Evolutionary conservation across 1,140 invertebrate species (phyloP).

Genomic region (Chironomus tepperi): DNA sequence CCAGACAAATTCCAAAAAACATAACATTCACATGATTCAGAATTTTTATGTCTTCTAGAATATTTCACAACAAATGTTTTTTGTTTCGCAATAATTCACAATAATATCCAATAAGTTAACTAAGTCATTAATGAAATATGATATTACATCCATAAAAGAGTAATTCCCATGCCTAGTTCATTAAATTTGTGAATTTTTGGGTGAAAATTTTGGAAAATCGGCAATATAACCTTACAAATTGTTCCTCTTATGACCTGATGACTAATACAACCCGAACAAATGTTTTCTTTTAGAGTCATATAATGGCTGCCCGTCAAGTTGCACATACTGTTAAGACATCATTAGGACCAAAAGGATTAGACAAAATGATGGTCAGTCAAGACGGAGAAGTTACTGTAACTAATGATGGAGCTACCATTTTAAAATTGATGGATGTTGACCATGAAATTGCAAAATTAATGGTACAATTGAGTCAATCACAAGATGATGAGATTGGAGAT

Average conservation of each 20-base stretch:
- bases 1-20: neutral
- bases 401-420: slow-evolving; percentile 99
- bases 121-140: neutral
- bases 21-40: neutral
- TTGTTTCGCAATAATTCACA: neutral
- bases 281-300: slow-evolving; percentile 75
- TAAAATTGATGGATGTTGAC: slow-evolving; percentile 98
- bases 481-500: slow-evolving; percentile 99
- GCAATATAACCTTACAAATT: slow-evolving; percentile 12
- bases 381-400: slow-evolving; percentile 98
- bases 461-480: slow-evolving; percentile 96
- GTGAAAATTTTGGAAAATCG: neutral
- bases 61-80: neutral
- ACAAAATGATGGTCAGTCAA: slow-evolving; percentile 94
- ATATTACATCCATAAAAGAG: neutral
- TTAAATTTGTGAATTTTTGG: neutral
- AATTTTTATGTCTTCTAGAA: slow-evolving; percentile 24
- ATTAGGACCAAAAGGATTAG: slow-evolving; percentile 91
- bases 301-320: slow-evolving; percentile 87
- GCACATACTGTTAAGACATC: slow-evolving; percentile 86
- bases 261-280: neutral
- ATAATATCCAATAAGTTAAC: neutral
- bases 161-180: neutral
- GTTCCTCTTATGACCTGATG: neutral
- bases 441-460: slow-evolving; percentile 98